These are phyloP conservation scores for Tachyglossus aculeatus DNA, from an alignment of 2,797 vertebrate species.

Conservation along the genomic window DNA sequence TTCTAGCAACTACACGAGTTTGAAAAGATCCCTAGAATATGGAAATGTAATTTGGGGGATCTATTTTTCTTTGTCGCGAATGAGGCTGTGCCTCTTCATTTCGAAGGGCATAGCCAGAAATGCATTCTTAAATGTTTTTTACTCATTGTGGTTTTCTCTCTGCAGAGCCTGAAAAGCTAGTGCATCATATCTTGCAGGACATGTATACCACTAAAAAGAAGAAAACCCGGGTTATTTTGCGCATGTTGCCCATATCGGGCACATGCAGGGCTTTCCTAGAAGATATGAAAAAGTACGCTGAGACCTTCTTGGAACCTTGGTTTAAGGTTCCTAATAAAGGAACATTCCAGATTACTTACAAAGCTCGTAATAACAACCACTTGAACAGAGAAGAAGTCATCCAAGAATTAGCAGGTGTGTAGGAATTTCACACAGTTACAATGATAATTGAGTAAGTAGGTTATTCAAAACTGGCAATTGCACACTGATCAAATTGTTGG, in stretches of 20 bases:
- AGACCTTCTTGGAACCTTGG: constrained; percentile 90
- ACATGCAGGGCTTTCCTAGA: constrained; percentile 93
- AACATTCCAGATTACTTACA: constrained; percentile 92
- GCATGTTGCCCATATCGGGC: constrained; percentile 92
- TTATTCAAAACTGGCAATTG: no score
- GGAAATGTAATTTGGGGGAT: no score
- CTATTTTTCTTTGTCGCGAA: background rate
- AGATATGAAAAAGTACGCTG: constrained; percentile 89
- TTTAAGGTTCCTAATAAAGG: constrained; percentile 89
- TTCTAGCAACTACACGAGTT: no score
- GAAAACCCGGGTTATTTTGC: constrained; percentile 88
- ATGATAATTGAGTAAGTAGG: no score
- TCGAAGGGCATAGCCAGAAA: background rate
- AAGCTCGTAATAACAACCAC: constrained; percentile 93
- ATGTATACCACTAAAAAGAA: constrained; percentile 90
- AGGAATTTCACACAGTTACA: no score
- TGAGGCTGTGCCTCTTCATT: background rate
- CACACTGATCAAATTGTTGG: no score
- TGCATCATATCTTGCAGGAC: constrained; percentile 91
- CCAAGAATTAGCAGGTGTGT: constrained; percentile 88
- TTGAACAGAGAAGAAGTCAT: constrained; percentile 92
- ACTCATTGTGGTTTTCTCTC: constrained; percentile 9
- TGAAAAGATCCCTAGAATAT: no score
- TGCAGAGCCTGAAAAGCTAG: constrained; percentile 88
- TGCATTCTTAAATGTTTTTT: constrained; percentile 4